A percentile compares a stretch with the other conserved stretches of the same genome.
phyloP scores from a whole-genome alignment of 2,797 vertebrate genomes.

The Ptychadena robeensis region DNA sequence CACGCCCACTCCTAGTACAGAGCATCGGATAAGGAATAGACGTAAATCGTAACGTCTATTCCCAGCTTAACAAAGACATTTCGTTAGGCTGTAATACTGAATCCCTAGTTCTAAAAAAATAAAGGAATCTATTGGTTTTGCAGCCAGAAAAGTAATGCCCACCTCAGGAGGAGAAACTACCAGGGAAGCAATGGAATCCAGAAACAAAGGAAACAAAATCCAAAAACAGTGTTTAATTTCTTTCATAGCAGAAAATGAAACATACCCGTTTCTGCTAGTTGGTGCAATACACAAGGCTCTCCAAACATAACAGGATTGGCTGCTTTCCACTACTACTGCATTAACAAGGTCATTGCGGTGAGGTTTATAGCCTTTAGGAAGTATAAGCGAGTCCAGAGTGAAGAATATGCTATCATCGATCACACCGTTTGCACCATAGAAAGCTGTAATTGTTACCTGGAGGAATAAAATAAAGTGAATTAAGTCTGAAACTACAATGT shows the following conservation, averaged over 20 bases:
- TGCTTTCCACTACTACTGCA: conserved; percentile 90
- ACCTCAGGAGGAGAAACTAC: too few relatives aligned
- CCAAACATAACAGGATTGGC: conserved; percentile 88
- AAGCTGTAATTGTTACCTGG: conserved; percentile 83
- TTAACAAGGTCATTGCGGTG: conserved; percentile 80
- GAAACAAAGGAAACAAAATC: background rate
- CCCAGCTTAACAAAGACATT: too few relatives aligned
- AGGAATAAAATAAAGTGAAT: background rate
- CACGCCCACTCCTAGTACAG: too few relatives aligned
- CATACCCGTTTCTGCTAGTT: conserved; percentile 71
- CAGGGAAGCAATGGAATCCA: too few relatives aligned
- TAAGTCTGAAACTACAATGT: too few relatives aligned
- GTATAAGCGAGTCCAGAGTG: conserved; percentile 83
- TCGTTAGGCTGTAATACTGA: too few relatives aligned
- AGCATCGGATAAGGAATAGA: too few relatives aligned
- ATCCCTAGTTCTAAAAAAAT: too few relatives aligned
- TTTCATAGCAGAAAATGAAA: conserved; percentile 23
- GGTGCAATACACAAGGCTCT: conserved; percentile 91
- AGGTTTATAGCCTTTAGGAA: conserved; percentile 83
- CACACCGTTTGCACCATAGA: conserved; percentile 82
- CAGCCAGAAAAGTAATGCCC: too few relatives aligned
- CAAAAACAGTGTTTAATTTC: background rate
- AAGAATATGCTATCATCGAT: conserved; percentile 89
- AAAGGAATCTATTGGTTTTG: too few relatives aligned
- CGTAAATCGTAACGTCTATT: too few relatives aligned